Conservation (phyloP, 1,140 invertebrate genomes). For the Drosophila sturtevanti region DNA sequence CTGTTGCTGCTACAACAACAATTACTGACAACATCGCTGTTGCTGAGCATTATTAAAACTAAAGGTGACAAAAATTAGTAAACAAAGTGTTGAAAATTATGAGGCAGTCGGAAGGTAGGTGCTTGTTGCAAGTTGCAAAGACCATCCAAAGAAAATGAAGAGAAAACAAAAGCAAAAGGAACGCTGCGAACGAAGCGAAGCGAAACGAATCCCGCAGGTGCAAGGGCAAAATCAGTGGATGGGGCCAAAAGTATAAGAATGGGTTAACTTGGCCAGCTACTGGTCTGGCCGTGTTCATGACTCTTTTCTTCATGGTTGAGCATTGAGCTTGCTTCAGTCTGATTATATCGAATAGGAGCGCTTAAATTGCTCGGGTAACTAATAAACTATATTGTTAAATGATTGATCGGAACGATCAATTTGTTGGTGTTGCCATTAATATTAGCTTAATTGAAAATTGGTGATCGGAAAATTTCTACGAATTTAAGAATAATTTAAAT, state of each 20-base stretch:
- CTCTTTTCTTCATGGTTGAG: slow-evolving; percentile 27
- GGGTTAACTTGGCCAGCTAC: neutral
- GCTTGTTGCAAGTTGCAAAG: slow-evolving; percentile 32
- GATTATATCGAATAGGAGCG: slow-evolving; percentile 36
- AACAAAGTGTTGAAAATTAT: slow-evolving; percentile 81
- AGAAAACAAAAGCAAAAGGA: neutral
- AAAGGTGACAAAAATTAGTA: slow-evolving; percentile 81
- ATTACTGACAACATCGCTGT: slow-evolving; percentile 49
- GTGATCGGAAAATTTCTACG: neutral
- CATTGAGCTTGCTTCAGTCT: slow-evolving; percentile 38
- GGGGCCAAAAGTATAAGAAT: neutral
- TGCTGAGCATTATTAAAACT: slow-evolving; percentile 75
- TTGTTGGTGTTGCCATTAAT: slow-evolving; percentile 19
- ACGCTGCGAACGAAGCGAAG: neutral
- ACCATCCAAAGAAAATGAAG: neutral
- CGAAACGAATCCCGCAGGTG: slow-evolving; percentile 36
- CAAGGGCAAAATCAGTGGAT: neutral
- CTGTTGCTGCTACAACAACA: slow-evolving; percentile 45
- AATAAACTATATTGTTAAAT: slow-evolving; percentile 28
- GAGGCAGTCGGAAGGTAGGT: slow-evolving; percentile 45
- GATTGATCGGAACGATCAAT: slow-evolving; percentile 14
- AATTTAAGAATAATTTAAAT: slow-evolving; percentile 3
- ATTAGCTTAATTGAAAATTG: slow-evolving; percentile 49
- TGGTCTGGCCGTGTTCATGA: slow-evolving; percentile 5
- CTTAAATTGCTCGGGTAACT: slow-evolving; percentile 31